Evolutionary conservation across 2,797 vertebrate species (phyloP), one percentile per base, ranked within the genome.

Genomic region (Galago senegalensis): DNA sequence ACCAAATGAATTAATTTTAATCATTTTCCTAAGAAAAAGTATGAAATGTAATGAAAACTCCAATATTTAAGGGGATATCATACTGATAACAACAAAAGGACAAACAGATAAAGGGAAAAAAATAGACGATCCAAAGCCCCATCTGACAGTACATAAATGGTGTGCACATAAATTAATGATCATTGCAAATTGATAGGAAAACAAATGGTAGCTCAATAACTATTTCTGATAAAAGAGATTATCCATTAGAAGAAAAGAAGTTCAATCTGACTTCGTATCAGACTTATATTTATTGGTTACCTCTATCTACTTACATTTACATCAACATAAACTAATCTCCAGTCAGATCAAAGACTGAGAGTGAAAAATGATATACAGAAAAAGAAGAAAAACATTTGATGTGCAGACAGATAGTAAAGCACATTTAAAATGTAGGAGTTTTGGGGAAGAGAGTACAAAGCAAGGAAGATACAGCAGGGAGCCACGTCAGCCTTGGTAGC

Each of bases 401-500:
- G 18, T 9, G 14, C 73, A 12, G 37, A 1, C 23, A 34, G 29
- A 9, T 0, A 17, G 8, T 18, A 34, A 37, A 43, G 58, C 0
- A 1, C 5, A 0, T 23, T 46, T 70, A 18, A 29, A 31, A 43
- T 5, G 6, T 0, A 20, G 21, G 5, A 5, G 7, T 7, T 23
- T 1, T 1, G 4, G 1, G 7, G 31, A 81, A 10, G 20, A 49
- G 25, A 40, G 2, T 5, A 12, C 2, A 34, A 70, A 34, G 3
- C 5, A 46, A 18, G 43, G 11, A 40, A 49, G 49, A 34, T 0
- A 5, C 2, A 1, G 0, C 49, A 1, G 0, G 29, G 2, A 7
- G 27, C 10, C 3, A 0, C 0, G 0, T 29, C 4, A 4, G 3
- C 4, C 40, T 67, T 63, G n/a, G 40, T 40, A 20, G 27, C 46